phyloP scores from a whole-genome alignment of 2,797 vertebrate genomes.

The Phoebastria nigripes region DNA sequence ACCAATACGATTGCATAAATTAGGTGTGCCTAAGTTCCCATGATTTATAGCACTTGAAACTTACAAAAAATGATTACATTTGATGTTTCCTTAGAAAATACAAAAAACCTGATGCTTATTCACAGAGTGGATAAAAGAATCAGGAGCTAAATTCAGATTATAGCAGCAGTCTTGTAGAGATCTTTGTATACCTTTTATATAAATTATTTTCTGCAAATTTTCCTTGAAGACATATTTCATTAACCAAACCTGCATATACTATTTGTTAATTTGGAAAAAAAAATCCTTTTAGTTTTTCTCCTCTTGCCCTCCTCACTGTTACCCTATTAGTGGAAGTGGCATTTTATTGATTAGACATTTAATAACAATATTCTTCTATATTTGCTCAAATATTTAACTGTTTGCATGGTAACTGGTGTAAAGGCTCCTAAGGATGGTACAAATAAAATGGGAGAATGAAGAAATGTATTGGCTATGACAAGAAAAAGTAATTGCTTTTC shows the following conservation, averaged over 20 bases:
- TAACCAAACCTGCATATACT: background rate
- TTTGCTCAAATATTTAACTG: conserved; percentile 59
- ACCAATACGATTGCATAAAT: conserved; percentile 44
- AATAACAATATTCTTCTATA: conserved; percentile 49
- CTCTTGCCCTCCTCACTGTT: background rate
- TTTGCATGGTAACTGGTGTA: conserved; percentile 35
- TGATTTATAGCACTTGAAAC: conserved; percentile 65
- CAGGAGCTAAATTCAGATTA: conserved; percentile 35
- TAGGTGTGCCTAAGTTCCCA: conserved; percentile 18
- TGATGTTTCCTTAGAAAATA: conserved; percentile 55
- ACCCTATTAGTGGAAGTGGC: conserved; percentile 40
- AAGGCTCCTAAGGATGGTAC: conserved; percentile 30
- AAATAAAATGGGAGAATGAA: conserved; percentile 55
- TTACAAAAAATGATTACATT: conserved; percentile 46
- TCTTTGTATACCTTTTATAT: conserved; percentile 46
- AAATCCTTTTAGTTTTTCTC: background rate
- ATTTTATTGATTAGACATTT: conserved; percentile 59
- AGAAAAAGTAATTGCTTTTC: conserved; percentile 71
- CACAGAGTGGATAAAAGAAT: conserved; percentile 37
- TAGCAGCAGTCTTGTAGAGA: conserved; percentile 31
- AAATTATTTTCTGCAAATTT: conserved; percentile 40
- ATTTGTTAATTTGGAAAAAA: conserved; percentile 28
- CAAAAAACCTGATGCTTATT: conserved; percentile 48
- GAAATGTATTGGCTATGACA: conserved; percentile 70
- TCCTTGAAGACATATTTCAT: conserved; percentile 38